Evolutionary conservation across 2,888 invertebrate genomes (phyloP).

Genomic region (Teleiodes luculella): DNA sequence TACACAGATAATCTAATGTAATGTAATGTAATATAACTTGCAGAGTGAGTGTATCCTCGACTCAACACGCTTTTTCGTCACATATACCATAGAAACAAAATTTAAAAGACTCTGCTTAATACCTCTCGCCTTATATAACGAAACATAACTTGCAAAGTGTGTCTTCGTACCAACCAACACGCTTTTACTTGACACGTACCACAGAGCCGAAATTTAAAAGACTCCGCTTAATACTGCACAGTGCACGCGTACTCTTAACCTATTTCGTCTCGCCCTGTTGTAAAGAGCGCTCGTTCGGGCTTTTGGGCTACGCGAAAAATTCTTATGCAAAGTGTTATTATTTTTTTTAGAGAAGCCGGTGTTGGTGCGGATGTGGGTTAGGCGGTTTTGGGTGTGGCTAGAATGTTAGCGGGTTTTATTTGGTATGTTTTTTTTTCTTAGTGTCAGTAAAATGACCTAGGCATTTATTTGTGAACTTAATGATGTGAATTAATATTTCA

Average conservation of each 20-base stretch:
- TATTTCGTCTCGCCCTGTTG: slow-evolving; percentile 42
- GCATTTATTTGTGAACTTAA: too few species aligned
- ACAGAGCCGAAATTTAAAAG: slow-evolving; percentile 1
- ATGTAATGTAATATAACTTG: neutral
- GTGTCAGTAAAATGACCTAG: too few species aligned
- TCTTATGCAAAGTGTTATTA: slow-evolving; percentile 76
- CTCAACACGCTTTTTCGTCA: neutral
- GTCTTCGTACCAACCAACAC: neutral
- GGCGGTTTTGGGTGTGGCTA: slow-evolving; percentile 24
- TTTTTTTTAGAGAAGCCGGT: slow-evolving; percentile 53
- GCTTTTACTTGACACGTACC: slow-evolving; percentile 9
- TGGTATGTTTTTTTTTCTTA: too few species aligned
- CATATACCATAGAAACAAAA: slow-evolving; percentile 8
- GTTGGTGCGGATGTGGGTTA: slow-evolving; percentile 39
- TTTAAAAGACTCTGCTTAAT: slow-evolving; percentile 18
- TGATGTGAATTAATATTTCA: too few species aligned
- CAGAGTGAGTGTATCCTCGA: neutral
- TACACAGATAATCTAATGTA: too few species aligned
- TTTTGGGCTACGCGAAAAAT: slow-evolving; percentile 57
- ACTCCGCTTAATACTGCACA: slow-evolving; percentile 28
- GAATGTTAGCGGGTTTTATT: slow-evolving; percentile 40
- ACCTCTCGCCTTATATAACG: too few species aligned
- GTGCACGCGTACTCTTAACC: slow-evolving; percentile 41
- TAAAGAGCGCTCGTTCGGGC: slow-evolving; percentile 45
- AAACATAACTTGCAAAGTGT: too few species aligned